Evolutionary conservation across 2,113 vertebrate species (phyloP).

Genomic region (Columbina picui): DNA sequence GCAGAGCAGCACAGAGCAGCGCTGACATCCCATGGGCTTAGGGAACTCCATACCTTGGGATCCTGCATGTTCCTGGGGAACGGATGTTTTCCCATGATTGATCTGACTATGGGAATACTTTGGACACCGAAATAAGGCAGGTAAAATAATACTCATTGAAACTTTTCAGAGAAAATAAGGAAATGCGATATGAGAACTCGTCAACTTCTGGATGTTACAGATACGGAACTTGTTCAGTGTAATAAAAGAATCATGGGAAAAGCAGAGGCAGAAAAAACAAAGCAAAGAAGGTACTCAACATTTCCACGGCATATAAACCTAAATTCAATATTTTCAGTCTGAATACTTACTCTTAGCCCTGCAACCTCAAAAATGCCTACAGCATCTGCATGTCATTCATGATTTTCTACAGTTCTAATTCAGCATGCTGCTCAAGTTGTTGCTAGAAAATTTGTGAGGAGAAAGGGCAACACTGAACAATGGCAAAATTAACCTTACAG

Average conservation of each 20-base stretch:
- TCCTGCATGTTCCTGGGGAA: background rate
- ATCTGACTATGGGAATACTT: constrained; percentile 32
- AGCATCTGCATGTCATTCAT: constrained; percentile 26
- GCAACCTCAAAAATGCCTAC: constrained; percentile 34
- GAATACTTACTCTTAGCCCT: constrained; percentile 19
- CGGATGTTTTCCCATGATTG: constrained; percentile 41
- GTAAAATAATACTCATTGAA: constrained; percentile 63
- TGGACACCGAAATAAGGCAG: constrained; percentile 20
- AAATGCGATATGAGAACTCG: constrained; percentile 45
- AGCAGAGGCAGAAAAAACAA: constrained; percentile 40
- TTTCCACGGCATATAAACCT: constrained; percentile 55
- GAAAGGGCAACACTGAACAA: constrained; percentile 11
- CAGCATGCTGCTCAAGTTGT: constrained; percentile 27
- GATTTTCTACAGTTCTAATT: constrained; percentile 61
- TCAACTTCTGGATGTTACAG: constrained; percentile 56
- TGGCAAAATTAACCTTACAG: constrained; percentile 7
- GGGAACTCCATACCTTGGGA: background rate
- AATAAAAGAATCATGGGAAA: constrained; percentile 72
- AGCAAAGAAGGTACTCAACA: constrained; percentile 48
- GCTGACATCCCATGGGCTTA: background rate
- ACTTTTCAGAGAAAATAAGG: constrained; percentile 48
- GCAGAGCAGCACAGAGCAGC: background rate
- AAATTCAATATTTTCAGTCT: constrained; percentile 50
- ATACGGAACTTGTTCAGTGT: constrained; percentile 41
- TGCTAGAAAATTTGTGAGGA: constrained; percentile 3